phyloP scores from a whole-genome alignment of 1,140 invertebrate genomes.

The Leptinotarsa defecta region DNA sequence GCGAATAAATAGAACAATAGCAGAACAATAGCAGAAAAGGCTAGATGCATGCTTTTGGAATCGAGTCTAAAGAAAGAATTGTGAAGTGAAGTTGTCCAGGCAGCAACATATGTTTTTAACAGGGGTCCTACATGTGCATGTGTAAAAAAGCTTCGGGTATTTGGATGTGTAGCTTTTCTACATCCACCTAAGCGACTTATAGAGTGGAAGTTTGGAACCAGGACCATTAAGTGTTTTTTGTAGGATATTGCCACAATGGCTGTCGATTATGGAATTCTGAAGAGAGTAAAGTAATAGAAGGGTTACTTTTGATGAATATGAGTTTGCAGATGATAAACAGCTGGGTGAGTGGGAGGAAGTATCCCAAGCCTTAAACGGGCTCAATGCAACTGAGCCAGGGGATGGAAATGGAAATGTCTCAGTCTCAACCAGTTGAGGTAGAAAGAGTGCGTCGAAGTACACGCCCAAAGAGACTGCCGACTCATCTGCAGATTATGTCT shows the following conservation, averaged over 20 bases:
- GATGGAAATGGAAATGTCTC: slow-evolving; percentile 10
- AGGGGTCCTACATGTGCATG: slow-evolving; percentile 32
- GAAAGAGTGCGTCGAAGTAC: too few species aligned
- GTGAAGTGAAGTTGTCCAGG: slow-evolving; percentile 55
- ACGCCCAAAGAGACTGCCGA: too few species aligned
- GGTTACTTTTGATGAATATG: slow-evolving; percentile 17
- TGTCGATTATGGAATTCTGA: slow-evolving; percentile 14
- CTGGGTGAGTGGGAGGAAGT: too few species aligned
- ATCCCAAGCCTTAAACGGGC: too few species aligned
- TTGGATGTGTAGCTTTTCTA: slow-evolving; percentile 48
- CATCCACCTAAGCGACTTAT: slow-evolving; percentile 39
- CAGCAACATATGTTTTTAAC: slow-evolving; percentile 38
- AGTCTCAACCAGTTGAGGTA: background rate
- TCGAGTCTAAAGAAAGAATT: slow-evolving; percentile 48
- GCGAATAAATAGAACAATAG: slow-evolving; percentile 52
- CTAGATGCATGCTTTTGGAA: slow-evolving; percentile 50
- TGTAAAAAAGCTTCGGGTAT: slow-evolving; percentile 44
- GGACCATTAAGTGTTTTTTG: slow-evolving; percentile 11
- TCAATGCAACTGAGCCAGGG: background rate
- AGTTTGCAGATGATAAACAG: background rate
- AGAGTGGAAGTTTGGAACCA: slow-evolving; percentile 34
- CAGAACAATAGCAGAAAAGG: too few species aligned
- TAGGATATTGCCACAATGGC: slow-evolving; percentile 22
- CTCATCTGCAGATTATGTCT: too few species aligned
- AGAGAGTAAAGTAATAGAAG: slow-evolving; percentile 3